Base-by-base conservation (phyloP, 2,797 vertebrate genomes). In the Adrianichthys oophorus region DNA sequence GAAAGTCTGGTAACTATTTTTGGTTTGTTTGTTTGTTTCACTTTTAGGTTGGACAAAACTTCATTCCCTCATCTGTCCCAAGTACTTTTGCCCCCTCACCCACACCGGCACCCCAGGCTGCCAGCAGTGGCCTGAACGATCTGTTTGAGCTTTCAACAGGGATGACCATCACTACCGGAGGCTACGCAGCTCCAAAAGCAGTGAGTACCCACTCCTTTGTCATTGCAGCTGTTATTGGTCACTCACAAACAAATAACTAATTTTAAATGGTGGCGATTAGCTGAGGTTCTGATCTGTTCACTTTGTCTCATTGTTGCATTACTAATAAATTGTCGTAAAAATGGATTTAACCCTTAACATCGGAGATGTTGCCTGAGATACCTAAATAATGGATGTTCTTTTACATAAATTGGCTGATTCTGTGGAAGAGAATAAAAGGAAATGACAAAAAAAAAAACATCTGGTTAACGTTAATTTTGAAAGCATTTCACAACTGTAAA, bases 11-110 rank as follows among this genome's bases (percentile, higher is more conserved):
- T 40, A 16, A 54, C 4, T 56, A 23, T 57, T 18, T 66, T 10
- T 65, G 29, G 16, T 68, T 26, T 60, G 19, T 73, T 37, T 65
- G 63, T 45, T 63, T 43, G 1, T 51, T 41, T 23, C 3, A 40
- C 5, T 18, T 52, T 15, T 75, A 99, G 97, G 97, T 99, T 72
- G 97, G 96, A 42, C 97, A 98, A 68, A 96, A 96, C 83, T 99
- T 98, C 87, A 97, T 99, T 66, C 97, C 97, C 0, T 94, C 97
- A 0, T 95, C 94, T 0, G 96, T 99, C 26, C 97, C 97, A 54
- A 94, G 94, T 59, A 96, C 96, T 1, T 99, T 99, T 66, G 97
- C 97, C 49, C 97, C 97, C 0, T 99, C 97, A 0, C 97, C 97
- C 6, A 99, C 97, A 41, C 97, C 97, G 0, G 96, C 96, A 0